Conservation (phyloP, 2,888 invertebrate species). For the Drosophila algonquin region DNA sequence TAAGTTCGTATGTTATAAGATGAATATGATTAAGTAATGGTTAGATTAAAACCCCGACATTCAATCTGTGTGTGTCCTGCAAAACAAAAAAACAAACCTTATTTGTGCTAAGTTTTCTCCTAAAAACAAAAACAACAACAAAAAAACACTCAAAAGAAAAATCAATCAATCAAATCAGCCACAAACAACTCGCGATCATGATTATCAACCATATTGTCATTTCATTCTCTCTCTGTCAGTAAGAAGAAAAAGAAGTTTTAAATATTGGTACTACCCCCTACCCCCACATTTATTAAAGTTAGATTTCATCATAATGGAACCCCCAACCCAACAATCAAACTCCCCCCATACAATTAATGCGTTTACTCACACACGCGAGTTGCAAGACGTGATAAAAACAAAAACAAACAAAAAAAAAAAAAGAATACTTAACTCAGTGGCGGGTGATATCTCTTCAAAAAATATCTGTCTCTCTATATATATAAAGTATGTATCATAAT, state of each 20-base stretch:
- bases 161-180: constrained; percentile 35
- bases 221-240: not conserved
- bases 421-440: constrained; percentile 76
- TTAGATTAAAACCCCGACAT: constrained; percentile 70
- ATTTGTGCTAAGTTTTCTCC: constrained; percentile 76
- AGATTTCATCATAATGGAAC: constrained; percentile 69
- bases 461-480: constrained; percentile 44
- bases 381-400: constrained; percentile 65
- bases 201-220: not conserved
- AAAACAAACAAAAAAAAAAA: constrained; percentile 33
- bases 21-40: constrained; percentile 58
- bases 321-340: not conserved
- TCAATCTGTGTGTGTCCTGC: constrained; percentile 63
- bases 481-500: not conserved
- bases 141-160: constrained; percentile 22
- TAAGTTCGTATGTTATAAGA: constrained; percentile 71
- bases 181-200: constrained; percentile 13
- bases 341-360: constrained; percentile 49
- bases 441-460: constrained; percentile 71
- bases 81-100: constrained; percentile 48
- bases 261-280: not conserved
- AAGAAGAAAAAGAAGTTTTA: not conserved
- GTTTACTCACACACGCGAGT: constrained; percentile 66
- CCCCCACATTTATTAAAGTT: constrained; percentile 69
- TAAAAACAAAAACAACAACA: constrained; percentile 35